A percentile compares a stretch with the other conserved stretches of the same genome.
Evolutionary conservation across 2,113 vertebrate genomes (phyloP).

Genomic region (Numida meleagris): DNA sequence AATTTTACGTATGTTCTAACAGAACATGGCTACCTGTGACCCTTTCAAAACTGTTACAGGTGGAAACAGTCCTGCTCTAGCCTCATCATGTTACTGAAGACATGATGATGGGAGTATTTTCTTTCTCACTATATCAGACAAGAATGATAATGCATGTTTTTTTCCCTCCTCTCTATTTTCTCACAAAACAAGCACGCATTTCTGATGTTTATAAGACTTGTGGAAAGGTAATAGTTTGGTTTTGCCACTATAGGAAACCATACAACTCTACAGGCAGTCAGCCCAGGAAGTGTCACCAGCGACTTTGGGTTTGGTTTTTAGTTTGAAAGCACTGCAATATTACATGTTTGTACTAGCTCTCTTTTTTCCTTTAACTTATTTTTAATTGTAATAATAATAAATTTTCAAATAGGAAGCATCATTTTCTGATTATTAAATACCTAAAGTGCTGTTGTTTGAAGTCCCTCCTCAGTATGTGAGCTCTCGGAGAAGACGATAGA

Average conservation of each 20-base stretch:
- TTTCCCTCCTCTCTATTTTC: not conserved
- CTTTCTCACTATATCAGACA: not conserved
- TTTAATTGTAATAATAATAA: constrained; percentile 19
- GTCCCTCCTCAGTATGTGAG: not conserved
- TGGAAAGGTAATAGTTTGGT: not conserved
- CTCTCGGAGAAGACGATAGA: not conserved
- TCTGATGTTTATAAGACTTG: not conserved
- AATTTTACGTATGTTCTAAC: not conserved
- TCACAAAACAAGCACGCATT: not conserved
- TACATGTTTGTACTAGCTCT: not conserved
- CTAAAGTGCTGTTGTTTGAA: not conserved
- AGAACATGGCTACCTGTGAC: not conserved
- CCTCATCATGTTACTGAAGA: not conserved
- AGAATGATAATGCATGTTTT: not conserved
- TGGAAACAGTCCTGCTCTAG: not conserved
- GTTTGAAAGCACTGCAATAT: not conserved
- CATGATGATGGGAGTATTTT: not conserved
- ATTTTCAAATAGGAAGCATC: constrained; percentile 8
- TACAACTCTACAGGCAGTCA: not conserved
- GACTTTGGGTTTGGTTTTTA: constrained; percentile 24
- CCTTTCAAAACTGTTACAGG: not conserved
- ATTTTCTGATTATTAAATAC: not conserved
- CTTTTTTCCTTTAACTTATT: not conserved
- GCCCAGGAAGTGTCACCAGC: not conserved
- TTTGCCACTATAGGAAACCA: not conserved